Percentiles rank a stretch among this genome's conserved stretches.
phyloP scores from a whole-genome alignment of 2,888 invertebrate genomes.

The Hyposoter dolosus region DNA sequence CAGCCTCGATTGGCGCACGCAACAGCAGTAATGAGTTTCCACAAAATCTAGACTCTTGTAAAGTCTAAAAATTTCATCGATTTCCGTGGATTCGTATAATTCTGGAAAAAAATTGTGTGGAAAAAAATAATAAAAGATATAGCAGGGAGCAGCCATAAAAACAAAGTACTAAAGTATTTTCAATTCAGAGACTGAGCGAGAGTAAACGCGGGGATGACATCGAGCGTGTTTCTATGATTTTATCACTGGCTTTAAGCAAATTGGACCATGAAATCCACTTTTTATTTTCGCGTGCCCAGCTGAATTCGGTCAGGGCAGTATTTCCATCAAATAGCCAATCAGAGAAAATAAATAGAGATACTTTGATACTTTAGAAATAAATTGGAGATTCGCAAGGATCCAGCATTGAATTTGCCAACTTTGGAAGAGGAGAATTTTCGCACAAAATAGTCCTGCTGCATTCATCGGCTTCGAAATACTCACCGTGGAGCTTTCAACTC shows the following conservation, averaged over 20 bases:
- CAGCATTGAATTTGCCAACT: neutral
- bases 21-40: too few species aligned
- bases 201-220: neutral
- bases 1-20: too few species aligned
- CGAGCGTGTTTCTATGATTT: constrained; percentile 7
- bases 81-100: neutral
- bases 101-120: neutral
- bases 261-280: constrained; percentile 4
- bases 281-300: neutral
- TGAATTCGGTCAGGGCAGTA: constrained; percentile 5
- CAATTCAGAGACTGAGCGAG: neutral
- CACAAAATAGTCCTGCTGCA: neutral
- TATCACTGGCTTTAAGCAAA: constrained; percentile 1
- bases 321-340: neutral
- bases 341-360: neutral
- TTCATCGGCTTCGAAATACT: constrained; percentile 4
- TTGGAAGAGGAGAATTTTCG: neutral
- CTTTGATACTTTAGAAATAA: neutral
- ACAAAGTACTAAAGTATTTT: constrained; percentile 9
- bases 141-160: neutral
- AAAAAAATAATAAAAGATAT: neutral
- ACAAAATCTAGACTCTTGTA: too few species aligned
- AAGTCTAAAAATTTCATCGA: too few species aligned
- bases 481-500: neutral
- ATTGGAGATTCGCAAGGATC: constrained; percentile 1